Base-by-base conservation (phyloP, 1,140 invertebrate species). In the Orchestia grillus region DNA sequence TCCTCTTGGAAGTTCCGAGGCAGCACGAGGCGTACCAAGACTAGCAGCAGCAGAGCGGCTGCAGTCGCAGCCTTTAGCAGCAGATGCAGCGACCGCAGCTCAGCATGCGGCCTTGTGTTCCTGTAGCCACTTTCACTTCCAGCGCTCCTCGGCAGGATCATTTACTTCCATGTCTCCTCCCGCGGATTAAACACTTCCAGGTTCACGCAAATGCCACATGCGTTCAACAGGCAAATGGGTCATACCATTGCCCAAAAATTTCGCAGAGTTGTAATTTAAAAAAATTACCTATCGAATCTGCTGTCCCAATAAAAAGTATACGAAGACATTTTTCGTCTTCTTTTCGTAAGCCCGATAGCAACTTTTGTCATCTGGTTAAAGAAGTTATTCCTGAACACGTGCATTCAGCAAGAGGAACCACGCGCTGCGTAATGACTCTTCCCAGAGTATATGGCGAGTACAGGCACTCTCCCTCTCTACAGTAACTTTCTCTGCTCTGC, bases 391-490 rank as follows among this genome's bases (percentile, higher is more conserved):
- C 28, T 77, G 62, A 77, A 23, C 62, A 77, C 62, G 28, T 3
- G 62, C 11, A 77, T 36, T 77, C 1, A 77, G 15, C 62, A 19
- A 77, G 15, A 77, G 88, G 88, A 91, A 42, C 88, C 88, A 91
- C 88, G 88, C 88, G 42, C 11, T 36, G 28, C 3, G 62, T 77
- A 77, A 77, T 77, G 62, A 77, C 41, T 91, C 88, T 91, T 11
- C 41, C 42, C 15, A 4, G 6, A 23, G 44, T 44, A 36, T 91
- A 11, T 19, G 19, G 15, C 19, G 88, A 42, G 36, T 36, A 40
- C 4, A n/a, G 44, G 44, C 92, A 94, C 92, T 94, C 92, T 94
- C 92, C 43, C 92, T 45, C 92, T 94, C 92, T 47, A 28, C 92
- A 44, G 40, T 45, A 40, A 94, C 92, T 94, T 94, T 94, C 92